phyloP scores from a whole-genome alignment of 2,113 vertebrate species.

The Caretta caretta region DNA sequence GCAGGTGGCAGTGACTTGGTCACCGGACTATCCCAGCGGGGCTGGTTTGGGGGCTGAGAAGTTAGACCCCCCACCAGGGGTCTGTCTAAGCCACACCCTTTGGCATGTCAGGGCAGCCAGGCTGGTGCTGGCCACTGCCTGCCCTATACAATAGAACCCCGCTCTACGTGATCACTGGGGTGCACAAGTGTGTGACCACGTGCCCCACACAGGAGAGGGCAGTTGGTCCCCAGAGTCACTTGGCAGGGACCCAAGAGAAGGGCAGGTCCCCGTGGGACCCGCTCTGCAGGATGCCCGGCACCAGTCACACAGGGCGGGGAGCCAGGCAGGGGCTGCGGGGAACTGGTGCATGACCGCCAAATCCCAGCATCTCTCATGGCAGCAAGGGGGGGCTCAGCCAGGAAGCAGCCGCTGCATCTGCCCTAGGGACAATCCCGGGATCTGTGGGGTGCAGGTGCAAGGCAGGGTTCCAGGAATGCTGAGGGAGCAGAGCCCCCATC shows the following conservation, averaged over 20 bases:
- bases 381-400: background rate
- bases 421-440: background rate
- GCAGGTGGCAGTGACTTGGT: background rate
- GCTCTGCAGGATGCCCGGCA: background rate
- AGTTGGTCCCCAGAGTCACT: background rate
- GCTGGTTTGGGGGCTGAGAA: background rate
- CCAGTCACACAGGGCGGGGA: background rate
- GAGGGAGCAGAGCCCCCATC: too few relatives aligned
- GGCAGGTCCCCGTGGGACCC: background rate
- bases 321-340: background rate
- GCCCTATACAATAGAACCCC: background rate
- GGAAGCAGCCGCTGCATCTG: background rate
- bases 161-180: background rate
- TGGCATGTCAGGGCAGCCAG: too few relatives aligned
- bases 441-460: background rate
- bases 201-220: background rate
- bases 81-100: too few relatives aligned
- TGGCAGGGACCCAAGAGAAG: background rate
- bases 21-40: background rate
- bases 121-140: too few relatives aligned
- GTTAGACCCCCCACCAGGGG: background rate
- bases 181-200: background rate
- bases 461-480: background rate
- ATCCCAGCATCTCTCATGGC: background rate
- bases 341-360: background rate